These are phyloP conservation scores for Myrmophylax atrothorax DNA, from an alignment of 2,113 vertebrate genomes.

Conservation along the genomic window DNA sequence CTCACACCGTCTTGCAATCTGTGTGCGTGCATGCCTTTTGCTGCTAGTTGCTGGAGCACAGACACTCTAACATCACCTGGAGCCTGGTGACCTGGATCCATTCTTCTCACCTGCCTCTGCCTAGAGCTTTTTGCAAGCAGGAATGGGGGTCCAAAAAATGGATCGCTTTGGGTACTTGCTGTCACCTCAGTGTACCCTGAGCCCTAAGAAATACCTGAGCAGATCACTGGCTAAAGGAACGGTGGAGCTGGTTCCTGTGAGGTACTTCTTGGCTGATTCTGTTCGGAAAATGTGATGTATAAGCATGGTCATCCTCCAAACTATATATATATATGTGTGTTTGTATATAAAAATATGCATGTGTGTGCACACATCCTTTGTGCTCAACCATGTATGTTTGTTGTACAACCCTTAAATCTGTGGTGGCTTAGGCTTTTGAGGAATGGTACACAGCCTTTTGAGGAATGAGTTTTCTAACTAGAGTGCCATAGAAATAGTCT, in stretches of 20 bases:
- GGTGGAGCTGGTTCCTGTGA: background rate
- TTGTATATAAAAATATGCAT: background rate
- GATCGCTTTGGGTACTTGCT: background rate
- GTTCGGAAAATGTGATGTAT: background rate
- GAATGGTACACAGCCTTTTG: background rate
- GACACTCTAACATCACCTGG: background rate
- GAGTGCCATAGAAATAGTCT: background rate
- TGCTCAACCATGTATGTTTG: background rate
- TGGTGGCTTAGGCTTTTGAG: background rate
- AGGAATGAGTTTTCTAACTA: background rate
- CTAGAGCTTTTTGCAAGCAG: background rate
- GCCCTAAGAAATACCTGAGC: background rate
- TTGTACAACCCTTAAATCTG: background rate
- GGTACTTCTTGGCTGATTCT: background rate
- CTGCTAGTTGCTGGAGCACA: background rate
- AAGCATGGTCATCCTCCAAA: background rate
- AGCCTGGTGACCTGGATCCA: background rate
- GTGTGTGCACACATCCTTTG: background rate
- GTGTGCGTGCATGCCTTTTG: rapidly evolving
- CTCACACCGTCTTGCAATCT: background rate
- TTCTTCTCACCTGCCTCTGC: background rate
- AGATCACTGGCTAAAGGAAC: background rate
- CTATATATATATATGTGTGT: rapidly evolving
- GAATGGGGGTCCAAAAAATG: background rate
- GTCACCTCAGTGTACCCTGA: background rate